These are phyloP conservation scores for Scophthalmus maximus DNA, from an alignment of 2,113 vertebrate species.

Conservation along the genomic window DNA sequence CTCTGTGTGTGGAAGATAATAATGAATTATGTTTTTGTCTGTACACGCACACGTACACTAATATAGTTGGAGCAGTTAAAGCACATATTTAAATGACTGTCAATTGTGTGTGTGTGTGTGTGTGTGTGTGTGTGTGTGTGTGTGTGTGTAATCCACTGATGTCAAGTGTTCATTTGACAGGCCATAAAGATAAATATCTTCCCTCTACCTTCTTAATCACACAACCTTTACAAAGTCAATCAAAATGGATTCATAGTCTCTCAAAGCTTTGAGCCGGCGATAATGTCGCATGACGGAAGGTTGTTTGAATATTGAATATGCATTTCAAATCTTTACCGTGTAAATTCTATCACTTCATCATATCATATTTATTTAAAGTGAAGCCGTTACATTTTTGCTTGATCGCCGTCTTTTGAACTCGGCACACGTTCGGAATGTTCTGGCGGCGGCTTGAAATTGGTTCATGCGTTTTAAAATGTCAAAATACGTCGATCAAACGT, in stretches of 20 bases:
- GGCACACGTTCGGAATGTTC: background rate
- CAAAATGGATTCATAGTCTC: slow-evolving; percentile 51
- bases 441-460: slow-evolving; percentile 2
- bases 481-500: slow-evolving; percentile 9
- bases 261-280: slow-evolving; percentile 9
- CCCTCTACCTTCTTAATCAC: slow-evolving; percentile 60
- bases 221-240: slow-evolving; percentile 71
- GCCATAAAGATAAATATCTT: slow-evolving; percentile 60
- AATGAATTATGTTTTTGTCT: slow-evolving; percentile 39
- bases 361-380: slow-evolving; percentile 1
- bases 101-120: slow-evolving; percentile 9
- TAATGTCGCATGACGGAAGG: slow-evolving; percentile 24
- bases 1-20: slow-evolving; percentile 64
- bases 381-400: background rate
- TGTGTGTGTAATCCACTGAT: slow-evolving; percentile 41
- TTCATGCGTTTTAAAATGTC: slow-evolving; percentile 16
- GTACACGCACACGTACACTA: background rate
- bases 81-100: slow-evolving; percentile 33
- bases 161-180: slow-evolving; percentile 53
- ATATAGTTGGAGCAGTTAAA: slow-evolving; percentile 26
- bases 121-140: slow-evolving; percentile 16
- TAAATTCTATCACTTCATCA: slow-evolving; percentile 2
- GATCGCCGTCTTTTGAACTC: slow-evolving; percentile 9
- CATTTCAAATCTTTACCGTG: slow-evolving; percentile 28
- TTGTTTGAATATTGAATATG: slow-evolving; percentile 26